Percentiles rank a stretch among this genome's conserved stretches.
These are phyloP conservation scores for Sardinella longiceps DNA, from an alignment of 2,797 vertebrate species.

Conservation along the genomic window DNA sequence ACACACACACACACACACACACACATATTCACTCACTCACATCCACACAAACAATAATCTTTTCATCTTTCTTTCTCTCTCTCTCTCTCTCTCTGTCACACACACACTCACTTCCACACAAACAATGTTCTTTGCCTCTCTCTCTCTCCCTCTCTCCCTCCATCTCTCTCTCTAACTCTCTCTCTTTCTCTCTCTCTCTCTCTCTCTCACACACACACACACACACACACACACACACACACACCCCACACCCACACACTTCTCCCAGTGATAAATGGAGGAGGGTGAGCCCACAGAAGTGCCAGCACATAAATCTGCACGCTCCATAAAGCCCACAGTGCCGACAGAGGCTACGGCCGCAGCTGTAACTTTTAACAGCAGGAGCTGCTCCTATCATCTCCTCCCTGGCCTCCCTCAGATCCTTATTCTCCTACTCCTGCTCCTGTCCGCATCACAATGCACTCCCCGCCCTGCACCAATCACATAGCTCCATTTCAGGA, in stretches of 20 bases:
- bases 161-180: too few relatives aligned
- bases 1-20: background rate
- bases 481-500: too few relatives aligned
- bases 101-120: background rate
- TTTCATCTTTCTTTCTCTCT: too few relatives aligned
- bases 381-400: background rate
- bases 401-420: background rate
- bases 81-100: too few relatives aligned
- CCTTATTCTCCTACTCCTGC: background rate
- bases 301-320: background rate
- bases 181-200: too few relatives aligned
- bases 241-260: background rate
- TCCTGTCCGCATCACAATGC: too few relatives aligned
- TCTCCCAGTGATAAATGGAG: background rate
- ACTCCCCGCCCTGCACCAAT: too few relatives aligned
- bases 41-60: background rate
- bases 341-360: slow-evolving; percentile 11
- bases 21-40: background rate
- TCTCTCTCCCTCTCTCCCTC: background rate
- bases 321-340: background rate
- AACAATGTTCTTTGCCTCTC: background rate
- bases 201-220: too few relatives aligned
- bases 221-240: too few relatives aligned
- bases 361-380: slow-evolving; percentile 13
- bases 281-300: background rate